These are phyloP conservation scores for Rhingia campestris DNA, from an alignment of 2,888 invertebrate genomes.

Conservation along the genomic window DNA sequence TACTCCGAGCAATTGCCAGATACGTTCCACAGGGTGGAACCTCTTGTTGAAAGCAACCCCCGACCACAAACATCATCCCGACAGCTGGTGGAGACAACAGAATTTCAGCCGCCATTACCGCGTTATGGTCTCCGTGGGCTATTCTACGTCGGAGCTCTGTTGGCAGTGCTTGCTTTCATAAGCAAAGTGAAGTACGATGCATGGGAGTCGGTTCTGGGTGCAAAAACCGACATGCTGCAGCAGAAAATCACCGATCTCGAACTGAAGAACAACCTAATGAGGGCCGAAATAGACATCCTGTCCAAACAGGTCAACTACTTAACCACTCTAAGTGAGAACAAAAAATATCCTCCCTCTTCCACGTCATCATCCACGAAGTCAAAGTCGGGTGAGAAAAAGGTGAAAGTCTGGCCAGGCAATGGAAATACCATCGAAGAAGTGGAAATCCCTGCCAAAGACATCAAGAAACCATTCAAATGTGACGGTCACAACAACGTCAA, in stretches of 20 bases:
- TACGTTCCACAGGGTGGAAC: slow-evolving; percentile 48
- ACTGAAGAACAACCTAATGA: slow-evolving; percentile 80
- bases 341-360: slow-evolving; percentile 31
- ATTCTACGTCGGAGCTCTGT: slow-evolving; percentile 77
- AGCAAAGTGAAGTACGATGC: slow-evolving; percentile 78
- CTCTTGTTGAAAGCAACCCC: slow-evolving; percentile 29
- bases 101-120: slow-evolving; percentile 47
- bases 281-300: slow-evolving; percentile 81
- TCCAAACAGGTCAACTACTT: slow-evolving; percentile 80
- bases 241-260: slow-evolving; percentile 79
- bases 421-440: slow-evolving; percentile 76
- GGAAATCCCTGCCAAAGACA: slow-evolving; percentile 76
- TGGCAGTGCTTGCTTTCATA: slow-evolving; percentile 78
- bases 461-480: slow-evolving; percentile 78
- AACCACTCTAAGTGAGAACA: slow-evolving; percentile 67
- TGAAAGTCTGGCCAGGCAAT: slow-evolving; percentile 79
- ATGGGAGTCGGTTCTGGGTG: slow-evolving; percentile 75
- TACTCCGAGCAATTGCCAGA: slow-evolving; percentile 53
- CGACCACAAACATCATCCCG: slow-evolving; percentile 19
- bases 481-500: slow-evolving; percentile 77
- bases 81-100: slow-evolving; percentile 32
- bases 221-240: slow-evolving; percentile 72
- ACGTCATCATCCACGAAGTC: slow-evolving; percentile 45
- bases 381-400: slow-evolving; percentile 71
- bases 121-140: slow-evolving; percentile 77